Evolutionary conservation across 37 sponge, comb jelly and placozoan species (phyloP).

Genomic region (Halichondria panicea): DNA sequence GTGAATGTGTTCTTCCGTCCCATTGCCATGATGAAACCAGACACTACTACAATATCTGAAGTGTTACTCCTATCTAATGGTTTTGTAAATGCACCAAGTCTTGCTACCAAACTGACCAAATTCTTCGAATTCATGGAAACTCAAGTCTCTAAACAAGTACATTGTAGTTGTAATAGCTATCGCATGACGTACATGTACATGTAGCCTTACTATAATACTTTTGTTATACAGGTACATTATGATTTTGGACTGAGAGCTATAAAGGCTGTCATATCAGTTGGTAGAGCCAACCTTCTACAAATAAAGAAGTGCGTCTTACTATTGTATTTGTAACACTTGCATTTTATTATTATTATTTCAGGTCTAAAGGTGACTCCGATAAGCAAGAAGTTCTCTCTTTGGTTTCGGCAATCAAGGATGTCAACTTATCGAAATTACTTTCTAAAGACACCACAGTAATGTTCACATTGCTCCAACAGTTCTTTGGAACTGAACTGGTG

Average conservation of each 20-base stretch:
- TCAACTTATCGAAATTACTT: constrained; percentile 3
- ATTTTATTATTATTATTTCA: background rate
- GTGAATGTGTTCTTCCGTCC: constrained; percentile 76
- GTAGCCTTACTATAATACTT: background rate
- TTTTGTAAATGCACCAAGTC: constrained; percentile 58
- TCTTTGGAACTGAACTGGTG: constrained; percentile 16
- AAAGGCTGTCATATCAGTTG: constrained; percentile 63
- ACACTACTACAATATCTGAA: constrained; percentile 60
- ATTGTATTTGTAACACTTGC: background rate
- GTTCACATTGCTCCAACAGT: constrained; percentile 4
- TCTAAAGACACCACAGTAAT: too few species aligned
- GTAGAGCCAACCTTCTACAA: constrained; percentile 44
- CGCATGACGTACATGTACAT: background rate
- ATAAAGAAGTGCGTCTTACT: constrained; percentile 2
- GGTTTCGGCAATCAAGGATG: constrained; percentile 4
- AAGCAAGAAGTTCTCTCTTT: constrained; percentile 14
- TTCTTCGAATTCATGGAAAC: constrained; percentile 52
- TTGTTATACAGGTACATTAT: constrained; percentile 56
- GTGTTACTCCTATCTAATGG: constrained; percentile 74
- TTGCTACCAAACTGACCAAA: constrained; percentile 67
- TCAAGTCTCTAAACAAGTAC: constrained; percentile 70
- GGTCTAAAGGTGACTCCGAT: background rate
- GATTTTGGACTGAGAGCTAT: constrained; percentile 84
- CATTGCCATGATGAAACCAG: constrained; percentile 80
- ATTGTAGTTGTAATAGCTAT: background rate